Percentiles rank a stretch among this genome's conserved stretches.
Conservation (phyloP, 2,888 invertebrate species). For the Sarcophaga caerulescens region DNA sequence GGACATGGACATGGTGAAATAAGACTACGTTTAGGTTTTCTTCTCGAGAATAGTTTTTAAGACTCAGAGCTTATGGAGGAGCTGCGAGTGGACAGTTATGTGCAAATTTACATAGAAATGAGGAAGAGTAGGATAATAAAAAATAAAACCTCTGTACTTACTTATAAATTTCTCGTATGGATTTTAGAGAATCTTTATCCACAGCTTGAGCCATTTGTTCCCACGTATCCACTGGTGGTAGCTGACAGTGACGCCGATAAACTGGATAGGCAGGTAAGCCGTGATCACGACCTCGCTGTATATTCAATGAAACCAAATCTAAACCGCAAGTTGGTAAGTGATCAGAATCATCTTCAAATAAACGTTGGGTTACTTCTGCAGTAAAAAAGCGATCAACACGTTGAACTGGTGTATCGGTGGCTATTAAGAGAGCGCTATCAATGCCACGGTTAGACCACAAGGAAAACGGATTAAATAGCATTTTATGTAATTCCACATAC, state of each 20-base stretch:
- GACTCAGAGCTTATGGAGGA: too few relatives aligned
- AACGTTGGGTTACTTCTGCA: constrained; percentile 79
- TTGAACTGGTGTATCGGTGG: constrained; percentile 85
- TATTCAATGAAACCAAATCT: constrained; percentile 93
- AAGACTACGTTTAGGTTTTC: too few relatives aligned
- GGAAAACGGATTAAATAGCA: constrained; percentile 90
- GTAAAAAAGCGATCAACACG: constrained; percentile 80
- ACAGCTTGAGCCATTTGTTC: constrained; percentile 85
- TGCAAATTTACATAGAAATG: too few relatives aligned
- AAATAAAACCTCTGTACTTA: constrained; percentile 74
- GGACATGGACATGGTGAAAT: too few relatives aligned
- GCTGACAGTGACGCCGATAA: constrained; percentile 89
- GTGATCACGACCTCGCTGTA: constrained; percentile 94
- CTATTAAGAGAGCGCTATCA: constrained; percentile 85
- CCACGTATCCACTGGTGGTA: constrained; percentile 85
- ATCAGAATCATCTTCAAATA: constrained; percentile 76
- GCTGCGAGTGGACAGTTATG: too few relatives aligned
- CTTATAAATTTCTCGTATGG: constrained; percentile 86
- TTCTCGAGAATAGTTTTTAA: too few relatives aligned
- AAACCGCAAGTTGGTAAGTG: constrained; percentile 85
- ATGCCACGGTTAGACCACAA: constrained; percentile 85
- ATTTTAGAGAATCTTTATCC: constrained; percentile 84
- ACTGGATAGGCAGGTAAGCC: constrained; percentile 90
- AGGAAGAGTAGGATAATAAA: too few relatives aligned
- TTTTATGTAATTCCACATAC: constrained; percentile 88